These are phyloP conservation scores for Corythornis cristatus DNA, from an alignment of 2,113 vertebrate species.

Conservation along the genomic window DNA sequence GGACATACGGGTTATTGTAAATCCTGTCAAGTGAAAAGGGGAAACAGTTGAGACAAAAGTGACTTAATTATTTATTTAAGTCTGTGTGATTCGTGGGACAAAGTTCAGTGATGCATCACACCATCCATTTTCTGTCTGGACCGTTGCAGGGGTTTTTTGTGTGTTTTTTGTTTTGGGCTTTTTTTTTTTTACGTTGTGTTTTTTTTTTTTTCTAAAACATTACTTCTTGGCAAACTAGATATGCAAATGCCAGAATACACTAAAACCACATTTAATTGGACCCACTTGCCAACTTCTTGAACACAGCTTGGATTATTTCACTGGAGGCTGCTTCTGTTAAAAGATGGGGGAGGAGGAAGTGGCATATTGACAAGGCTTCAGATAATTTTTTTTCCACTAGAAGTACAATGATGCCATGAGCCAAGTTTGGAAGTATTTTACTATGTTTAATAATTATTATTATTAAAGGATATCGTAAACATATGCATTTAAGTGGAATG, in stretches of 20 bases:
- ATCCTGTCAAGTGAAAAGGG: constrained; percentile 18
- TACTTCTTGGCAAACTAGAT: constrained; percentile 84
- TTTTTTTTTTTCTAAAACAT: constrained; percentile 71
- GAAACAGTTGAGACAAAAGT: not conserved
- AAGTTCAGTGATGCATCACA: constrained; percentile 67
- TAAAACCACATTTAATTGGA: constrained; percentile 88
- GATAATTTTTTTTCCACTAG: constrained; percentile 72
- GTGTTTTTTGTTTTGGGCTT: not conserved
- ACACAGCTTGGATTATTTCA: constrained; percentile 87
- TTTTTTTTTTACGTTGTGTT: not conserved
- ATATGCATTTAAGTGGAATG: constrained; percentile 80
- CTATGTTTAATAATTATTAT: constrained; percentile 86
- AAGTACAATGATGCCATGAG: constrained; percentile 80
- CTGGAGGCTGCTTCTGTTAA: constrained; percentile 86
- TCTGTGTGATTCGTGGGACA: constrained; percentile 65
- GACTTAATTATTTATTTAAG: not conserved
- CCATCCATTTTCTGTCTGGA: constrained; percentile 74
- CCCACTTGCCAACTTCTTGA: constrained; percentile 87
- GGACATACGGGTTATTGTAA: constrained; percentile 2
- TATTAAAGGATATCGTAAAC: constrained; percentile 84
- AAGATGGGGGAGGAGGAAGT: constrained; percentile 84
- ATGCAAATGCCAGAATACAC: constrained; percentile 87
- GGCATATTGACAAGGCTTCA: constrained; percentile 83
- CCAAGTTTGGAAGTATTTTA: constrained; percentile 86
- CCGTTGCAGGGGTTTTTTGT: constrained; percentile 40